Percentiles rank a stretch among this genome's conserved stretches.
Evolutionary conservation across 30 jellyfish, hydroid and myxozoan genomes (phyloP).

Genomic region (Rhopilema esculentum): DNA sequence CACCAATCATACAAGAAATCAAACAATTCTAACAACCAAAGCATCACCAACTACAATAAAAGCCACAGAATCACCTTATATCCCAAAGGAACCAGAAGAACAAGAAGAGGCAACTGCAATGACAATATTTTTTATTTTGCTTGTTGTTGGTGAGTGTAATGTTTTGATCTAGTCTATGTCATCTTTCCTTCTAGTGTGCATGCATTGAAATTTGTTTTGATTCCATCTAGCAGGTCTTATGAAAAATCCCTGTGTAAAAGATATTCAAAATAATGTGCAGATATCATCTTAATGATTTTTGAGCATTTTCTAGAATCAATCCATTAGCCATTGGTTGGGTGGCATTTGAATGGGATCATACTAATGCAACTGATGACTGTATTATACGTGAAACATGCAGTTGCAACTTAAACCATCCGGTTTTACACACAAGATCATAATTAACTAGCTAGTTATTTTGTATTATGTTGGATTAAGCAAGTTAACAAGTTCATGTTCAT

Average conservation of each 20-base stretch:
- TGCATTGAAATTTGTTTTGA: background rate
- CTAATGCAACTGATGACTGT: too few species aligned
- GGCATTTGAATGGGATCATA: too few species aligned
- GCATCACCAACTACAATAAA: conserved; percentile 53
- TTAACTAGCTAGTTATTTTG: too few species aligned
- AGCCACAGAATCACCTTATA: conserved; percentile 63
- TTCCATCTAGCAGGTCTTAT: background rate
- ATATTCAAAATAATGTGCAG: background rate
- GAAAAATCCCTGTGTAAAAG: background rate
- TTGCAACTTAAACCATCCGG: too few species aligned
- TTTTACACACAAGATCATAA: too few species aligned
- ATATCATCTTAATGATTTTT: too few species aligned
- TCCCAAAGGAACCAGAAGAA: conserved; percentile 79
- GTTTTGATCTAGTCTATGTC: background rate
- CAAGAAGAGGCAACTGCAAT: conserved; percentile 92
- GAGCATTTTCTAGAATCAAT: background rate
- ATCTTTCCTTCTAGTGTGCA: too few species aligned
- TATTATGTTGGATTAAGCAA: too few species aligned
- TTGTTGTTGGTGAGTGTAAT: conserved; percentile 79
- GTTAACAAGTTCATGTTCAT: too few species aligned
- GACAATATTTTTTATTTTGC: conserved; percentile 90
- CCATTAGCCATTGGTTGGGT: too few species aligned
- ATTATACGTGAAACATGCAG: too few species aligned
- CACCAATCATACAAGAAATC: background rate
- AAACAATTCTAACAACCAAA: conserved; percentile 11